Base-by-base conservation (phyloP, 53 echinoderm and acorn worm genomes). In the Patiria pectinifera region DNA sequence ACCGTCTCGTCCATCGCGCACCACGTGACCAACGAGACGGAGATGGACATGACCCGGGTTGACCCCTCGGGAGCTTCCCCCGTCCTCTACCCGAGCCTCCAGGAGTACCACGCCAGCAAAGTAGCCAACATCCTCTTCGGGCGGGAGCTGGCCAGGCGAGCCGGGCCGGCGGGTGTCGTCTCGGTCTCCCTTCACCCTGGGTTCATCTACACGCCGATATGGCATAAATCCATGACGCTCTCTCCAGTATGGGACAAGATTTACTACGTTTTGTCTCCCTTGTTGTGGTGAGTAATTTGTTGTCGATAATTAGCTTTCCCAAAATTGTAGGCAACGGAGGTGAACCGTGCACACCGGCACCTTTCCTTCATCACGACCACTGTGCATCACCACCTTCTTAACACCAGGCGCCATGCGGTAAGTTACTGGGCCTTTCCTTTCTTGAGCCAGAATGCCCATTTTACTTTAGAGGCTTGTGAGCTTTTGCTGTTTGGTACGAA, bases 101-200 rank as follows among this genome's bases (percentile, higher is more conserved):
- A 83, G 25, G 92, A 82, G 45, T 97, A 97, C 83, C 16, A 53
- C 11, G 77, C 66, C 14, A 94, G 96, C 58, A 97, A 97, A 72
- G 90, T 97, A 18, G 96, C 94, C 78, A 97, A 97, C 49, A 86
- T 97, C 11, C 91, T 94, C 70, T 97, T 97, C 48, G 91, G 92
- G 11, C 89, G 91, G n/a, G 96, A 97, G 88, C 87, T 97, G 59
- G 84, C 94, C 10, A 87, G 91, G 82, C 92, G 96, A 82, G 91
- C 93, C 23, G 83, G 71, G 45, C 89, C 93, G 44, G 93, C 92
- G 6, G 97, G 94, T 43, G 91, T 97, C 13, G 85, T 92, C 66
- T 92, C 94, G 1, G 93, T 85, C 85, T 94, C 94, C 12, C 44
- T 93, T 7, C 94, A 94, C 16, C 96, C 96, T 2, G 96, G 96